A percentile compares a stretch with the other conserved stretches of the same genome.
phyloP scores from a whole-genome alignment of 2,113 vertebrate genomes.

The Tyto alba region DNA sequence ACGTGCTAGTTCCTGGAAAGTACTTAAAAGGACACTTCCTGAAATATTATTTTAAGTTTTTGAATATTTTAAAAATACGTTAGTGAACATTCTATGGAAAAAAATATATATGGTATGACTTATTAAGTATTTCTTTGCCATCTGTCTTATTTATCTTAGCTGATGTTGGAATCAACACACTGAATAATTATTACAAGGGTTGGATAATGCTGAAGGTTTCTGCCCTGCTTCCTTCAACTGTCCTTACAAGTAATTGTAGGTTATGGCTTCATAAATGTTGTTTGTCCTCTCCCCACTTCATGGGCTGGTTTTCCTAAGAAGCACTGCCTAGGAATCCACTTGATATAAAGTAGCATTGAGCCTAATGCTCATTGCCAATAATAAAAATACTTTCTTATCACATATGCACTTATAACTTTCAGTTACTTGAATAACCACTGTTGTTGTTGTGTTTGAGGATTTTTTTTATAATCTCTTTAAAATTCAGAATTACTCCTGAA shows the following conservation, averaged over 20 bases:
- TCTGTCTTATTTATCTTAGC: background rate
- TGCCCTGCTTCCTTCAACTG: background rate
- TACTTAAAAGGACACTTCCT: background rate
- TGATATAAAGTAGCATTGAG: background rate
- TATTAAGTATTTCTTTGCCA: background rate
- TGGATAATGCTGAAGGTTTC: background rate
- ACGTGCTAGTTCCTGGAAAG: background rate
- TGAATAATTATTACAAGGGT: background rate
- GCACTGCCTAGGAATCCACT: background rate
- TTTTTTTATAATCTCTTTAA: background rate
- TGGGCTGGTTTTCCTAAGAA: background rate
- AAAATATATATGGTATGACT: background rate
- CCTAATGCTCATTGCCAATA: background rate
- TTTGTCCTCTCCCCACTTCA: background rate
- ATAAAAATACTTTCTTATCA: background rate
- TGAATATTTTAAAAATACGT: background rate
- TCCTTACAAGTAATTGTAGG: background rate
- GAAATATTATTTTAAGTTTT: background rate
- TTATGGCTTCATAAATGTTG: background rate
- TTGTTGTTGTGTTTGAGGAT: background rate
- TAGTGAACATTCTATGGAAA: background rate
- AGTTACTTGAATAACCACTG: background rate
- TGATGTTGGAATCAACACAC: background rate
- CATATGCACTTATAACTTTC: background rate
- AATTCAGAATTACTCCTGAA: background rate